These are phyloP conservation scores for Dinothrombium tinctorium DNA, from an alignment of 1,140 invertebrate species.

Conservation along the genomic window DNA sequence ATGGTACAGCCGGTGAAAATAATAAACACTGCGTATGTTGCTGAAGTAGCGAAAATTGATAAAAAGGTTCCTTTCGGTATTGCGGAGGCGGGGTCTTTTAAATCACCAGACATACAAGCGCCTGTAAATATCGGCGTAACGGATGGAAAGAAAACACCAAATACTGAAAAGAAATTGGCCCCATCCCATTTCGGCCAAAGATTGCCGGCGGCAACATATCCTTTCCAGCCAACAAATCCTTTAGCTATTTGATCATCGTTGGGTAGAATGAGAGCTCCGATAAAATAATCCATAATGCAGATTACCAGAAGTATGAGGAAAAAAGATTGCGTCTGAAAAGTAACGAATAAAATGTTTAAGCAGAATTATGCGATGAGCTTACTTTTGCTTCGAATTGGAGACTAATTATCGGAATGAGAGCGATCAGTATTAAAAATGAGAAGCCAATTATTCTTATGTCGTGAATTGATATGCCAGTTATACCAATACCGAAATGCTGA, in stretches of 20 bases:
- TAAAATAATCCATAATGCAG: conserved; percentile 5
- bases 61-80: conserved; percentile 53
- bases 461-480: neutral
- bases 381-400: conserved; percentile 6
- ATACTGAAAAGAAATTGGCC: conserved; percentile 60
- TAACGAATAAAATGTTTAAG: conserved; percentile 12
- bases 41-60: conserved; percentile 56
- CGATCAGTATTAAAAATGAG: conserved; percentile 21
- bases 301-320: conserved; percentile 2
- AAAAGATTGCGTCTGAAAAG: conserved; percentile 4
- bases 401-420: conserved; percentile 21
- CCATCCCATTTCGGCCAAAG: conserved; percentile 8
- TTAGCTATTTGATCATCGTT: neutral
- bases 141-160: conserved; percentile 89
- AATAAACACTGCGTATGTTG: conserved; percentile 59
- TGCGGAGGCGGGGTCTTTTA: conserved; percentile 26
- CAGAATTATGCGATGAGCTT: neutral
- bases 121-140: conserved; percentile 83
- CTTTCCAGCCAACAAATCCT: conserved; percentile 3
- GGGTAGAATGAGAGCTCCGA: conserved; percentile 2
- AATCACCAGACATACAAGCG: conserved; percentile 78
- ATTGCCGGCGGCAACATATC: conserved; percentile 4
- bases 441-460: conserved; percentile 18
- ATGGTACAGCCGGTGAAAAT: conserved; percentile 45
- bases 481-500: conserved; percentile 1